Evolutionary conservation across 1,140 invertebrate species (phyloP).

Genomic region (Saccostrea cuccullata): DNA sequence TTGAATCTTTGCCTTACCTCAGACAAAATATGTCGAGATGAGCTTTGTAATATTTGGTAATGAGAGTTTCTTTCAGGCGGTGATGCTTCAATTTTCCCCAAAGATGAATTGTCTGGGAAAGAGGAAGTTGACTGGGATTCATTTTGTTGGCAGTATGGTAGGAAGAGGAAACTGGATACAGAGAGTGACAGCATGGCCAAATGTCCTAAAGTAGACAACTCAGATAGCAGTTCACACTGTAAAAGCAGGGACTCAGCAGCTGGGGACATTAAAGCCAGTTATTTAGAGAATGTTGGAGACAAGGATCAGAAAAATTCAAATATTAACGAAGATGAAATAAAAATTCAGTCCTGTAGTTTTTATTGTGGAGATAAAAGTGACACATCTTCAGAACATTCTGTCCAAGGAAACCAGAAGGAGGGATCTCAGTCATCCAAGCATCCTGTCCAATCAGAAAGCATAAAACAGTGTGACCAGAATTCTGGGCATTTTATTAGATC

Average conservation of each 20-base stretch:
- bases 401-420: too few species aligned
- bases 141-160: slow-evolving; percentile 12
- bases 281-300: not conserved
- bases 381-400: too few species aligned
- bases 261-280: not conserved
- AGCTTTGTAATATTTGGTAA: not conserved
- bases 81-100: slow-evolving; percentile 92
- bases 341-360: not conserved
- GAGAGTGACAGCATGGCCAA: not conserved
- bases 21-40: too few species aligned
- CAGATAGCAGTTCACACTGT: not conserved
- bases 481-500: not conserved
- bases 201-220: slow-evolving; percentile 23
- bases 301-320: not conserved
- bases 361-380: not conserved
- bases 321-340: not conserved
- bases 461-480: not conserved
- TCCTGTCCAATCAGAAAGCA: too few species aligned
- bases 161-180: not conserved
- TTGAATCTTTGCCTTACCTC: too few species aligned
- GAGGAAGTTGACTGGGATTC: slow-evolving; percentile 12
- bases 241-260: not conserved
- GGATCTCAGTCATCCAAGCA: too few species aligned
- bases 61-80: slow-evolving; percentile 80
- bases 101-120: slow-evolving; percentile 29